These are phyloP conservation scores for Trematomus loennbergii DNA, from an alignment of 2,113 vertebrate genomes.

Conservation along the genomic window DNA sequence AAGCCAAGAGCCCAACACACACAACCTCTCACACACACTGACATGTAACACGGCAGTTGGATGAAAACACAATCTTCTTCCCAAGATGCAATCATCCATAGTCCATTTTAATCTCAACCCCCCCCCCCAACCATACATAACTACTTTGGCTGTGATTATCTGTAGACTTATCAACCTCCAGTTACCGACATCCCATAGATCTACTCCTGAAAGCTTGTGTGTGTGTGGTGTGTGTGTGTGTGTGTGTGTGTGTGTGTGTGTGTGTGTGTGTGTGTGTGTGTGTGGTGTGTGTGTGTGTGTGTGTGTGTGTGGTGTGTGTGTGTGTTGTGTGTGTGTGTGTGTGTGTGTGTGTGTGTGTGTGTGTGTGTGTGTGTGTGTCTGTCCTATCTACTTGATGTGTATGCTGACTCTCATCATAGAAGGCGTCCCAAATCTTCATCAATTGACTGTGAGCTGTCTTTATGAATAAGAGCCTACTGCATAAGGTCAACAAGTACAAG, in stretches of 20 bases:
- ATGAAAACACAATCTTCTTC: constrained; percentile 50
- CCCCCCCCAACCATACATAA: constrained; percentile 48
- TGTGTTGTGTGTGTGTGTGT: constrained; percentile 25
- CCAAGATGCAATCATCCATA: constrained; percentile 53
- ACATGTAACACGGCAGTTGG: constrained; percentile 44
- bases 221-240: constrained; percentile 28
- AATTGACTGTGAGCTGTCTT: no score
- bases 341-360: constrained; percentile 36
- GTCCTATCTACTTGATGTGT: constrained; percentile 14
- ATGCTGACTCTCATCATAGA: constrained; percentile 38
- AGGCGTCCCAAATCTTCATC: not conserved
- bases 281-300: no score
- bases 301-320: constrained; percentile 19
- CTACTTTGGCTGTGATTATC: constrained; percentile 46
- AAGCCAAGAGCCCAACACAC: not conserved
- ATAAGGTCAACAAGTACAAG: constrained; percentile 11
- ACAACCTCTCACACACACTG: constrained; percentile 17
- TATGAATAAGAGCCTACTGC: no score
- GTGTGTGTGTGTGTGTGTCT: constrained; percentile 20
- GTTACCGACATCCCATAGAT: constrained; percentile 53
- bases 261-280: constrained; percentile 24
- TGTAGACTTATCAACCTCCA: constrained; percentile 42
- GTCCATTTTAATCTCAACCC: constrained; percentile 45
- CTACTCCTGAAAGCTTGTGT: constrained; percentile 42
- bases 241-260: constrained; percentile 31